phyloP scores from a whole-genome alignment of 2,113 vertebrate species.

The Pteropus alecto region DNA sequence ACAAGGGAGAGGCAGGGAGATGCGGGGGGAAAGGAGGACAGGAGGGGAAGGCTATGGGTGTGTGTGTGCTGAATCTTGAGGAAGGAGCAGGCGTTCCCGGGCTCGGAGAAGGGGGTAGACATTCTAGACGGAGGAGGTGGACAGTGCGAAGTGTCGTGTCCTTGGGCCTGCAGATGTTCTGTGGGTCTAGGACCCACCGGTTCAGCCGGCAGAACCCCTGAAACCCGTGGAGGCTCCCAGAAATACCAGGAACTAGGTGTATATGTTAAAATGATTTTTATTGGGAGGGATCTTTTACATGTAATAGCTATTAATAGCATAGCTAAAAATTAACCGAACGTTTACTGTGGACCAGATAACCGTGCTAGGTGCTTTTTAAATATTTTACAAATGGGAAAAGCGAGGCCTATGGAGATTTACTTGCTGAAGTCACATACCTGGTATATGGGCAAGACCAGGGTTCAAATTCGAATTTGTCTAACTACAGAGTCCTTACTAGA shows the following conservation, averaged over 20 bases:
- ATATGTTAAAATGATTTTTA: not conserved
- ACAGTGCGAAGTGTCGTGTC: not conserved
- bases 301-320: not conserved
- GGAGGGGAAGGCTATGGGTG: not conserved
- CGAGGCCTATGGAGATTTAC: not conserved
- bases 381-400: not conserved
- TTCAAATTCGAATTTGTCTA: not conserved
- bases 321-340: not conserved
- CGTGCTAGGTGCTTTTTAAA: not conserved
- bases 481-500: not conserved
- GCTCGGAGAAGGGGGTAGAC: not conserved
- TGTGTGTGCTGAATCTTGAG: not conserved
- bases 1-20: not conserved
- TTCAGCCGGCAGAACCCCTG: not conserved
- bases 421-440: not conserved
- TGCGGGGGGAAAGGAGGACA: not conserved
- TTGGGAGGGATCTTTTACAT: not conserved
- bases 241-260: not conserved
- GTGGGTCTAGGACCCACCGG: not conserved
- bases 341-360: not conserved
- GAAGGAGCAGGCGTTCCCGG: not conserved
- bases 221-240: not conserved
- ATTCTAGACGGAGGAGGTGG: not conserved
- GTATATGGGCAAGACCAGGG: not conserved
- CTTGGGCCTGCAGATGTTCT: not conserved